A percentile compares a stretch with the other conserved stretches of the same genome.
These are phyloP conservation scores for Lepidostoma basale DNA, from an alignment of 1,140 invertebrate species.

Conservation along the genomic window DNA sequence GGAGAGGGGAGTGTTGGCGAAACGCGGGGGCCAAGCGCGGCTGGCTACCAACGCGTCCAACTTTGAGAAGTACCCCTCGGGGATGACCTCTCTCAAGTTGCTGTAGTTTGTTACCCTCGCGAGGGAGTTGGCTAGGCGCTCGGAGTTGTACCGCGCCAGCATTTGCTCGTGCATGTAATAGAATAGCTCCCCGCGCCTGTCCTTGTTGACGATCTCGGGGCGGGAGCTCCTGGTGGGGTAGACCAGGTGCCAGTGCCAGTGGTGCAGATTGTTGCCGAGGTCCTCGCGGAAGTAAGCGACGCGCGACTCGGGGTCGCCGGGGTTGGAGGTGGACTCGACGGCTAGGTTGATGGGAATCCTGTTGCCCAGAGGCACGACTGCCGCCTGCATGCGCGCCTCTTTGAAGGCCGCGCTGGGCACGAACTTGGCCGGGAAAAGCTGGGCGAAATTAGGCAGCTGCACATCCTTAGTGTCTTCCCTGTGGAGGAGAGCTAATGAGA, in stretches of 20 bases:
- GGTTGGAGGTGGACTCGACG: slow-evolving; percentile 68
- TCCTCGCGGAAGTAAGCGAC: slow-evolving; percentile 71
- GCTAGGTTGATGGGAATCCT: slow-evolving; percentile 64
- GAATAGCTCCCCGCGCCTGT: slow-evolving; percentile 75
- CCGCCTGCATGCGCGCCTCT: slow-evolving; percentile 55
- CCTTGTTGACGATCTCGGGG: slow-evolving; percentile 61
- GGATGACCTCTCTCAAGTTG: background rate
- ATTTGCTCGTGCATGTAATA: slow-evolving; percentile 78
- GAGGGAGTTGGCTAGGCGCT: background rate
- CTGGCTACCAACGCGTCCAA: background rate
- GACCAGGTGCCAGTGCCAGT: slow-evolving; percentile 77
- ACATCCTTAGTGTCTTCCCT: slow-evolving; percentile 62
- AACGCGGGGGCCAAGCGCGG: background rate
- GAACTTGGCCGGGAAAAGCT: slow-evolving; percentile 64
- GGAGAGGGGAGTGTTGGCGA: background rate
- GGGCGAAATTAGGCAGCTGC: slow-evolving; percentile 60
- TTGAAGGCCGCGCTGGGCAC: slow-evolving; percentile 59
- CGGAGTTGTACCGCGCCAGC: slow-evolving; percentile 54
- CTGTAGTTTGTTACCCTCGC: background rate
- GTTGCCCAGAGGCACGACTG: background rate
- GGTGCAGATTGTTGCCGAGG: slow-evolving; percentile 70
- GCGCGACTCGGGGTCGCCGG: slow-evolving; percentile 68
- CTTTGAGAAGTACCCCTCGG: background rate
- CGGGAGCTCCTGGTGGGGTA: slow-evolving; percentile 63
- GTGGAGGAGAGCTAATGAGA: slow-evolving; percentile 76